Evolutionary conservation across 2,797 vertebrate species (phyloP).

Genomic region (Myotis daubentonii): DNA sequence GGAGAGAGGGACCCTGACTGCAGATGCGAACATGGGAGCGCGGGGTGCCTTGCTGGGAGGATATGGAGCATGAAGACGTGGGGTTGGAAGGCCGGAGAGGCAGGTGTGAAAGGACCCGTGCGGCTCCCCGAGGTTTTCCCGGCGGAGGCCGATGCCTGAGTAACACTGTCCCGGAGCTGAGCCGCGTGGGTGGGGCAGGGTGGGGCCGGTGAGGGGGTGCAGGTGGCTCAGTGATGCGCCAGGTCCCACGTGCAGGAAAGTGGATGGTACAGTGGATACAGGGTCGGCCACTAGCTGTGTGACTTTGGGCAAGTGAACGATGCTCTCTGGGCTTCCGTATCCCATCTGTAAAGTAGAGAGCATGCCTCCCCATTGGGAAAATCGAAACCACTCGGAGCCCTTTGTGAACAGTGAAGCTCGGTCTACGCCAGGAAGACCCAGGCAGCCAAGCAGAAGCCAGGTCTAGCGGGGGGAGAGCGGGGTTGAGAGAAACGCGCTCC

Average conservation of each 20-base stretch:
- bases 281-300: background rate
- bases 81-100: background rate
- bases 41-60: background rate
- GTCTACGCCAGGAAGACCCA: too few relatives aligned
- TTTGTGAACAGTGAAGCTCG: background rate
- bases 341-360: background rate
- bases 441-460: fast-evolving
- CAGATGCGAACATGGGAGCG: background rate
- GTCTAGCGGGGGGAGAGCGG: background rate
- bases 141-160: background rate
- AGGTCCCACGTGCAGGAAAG: background rate
- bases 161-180: fast-evolving
- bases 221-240: fast-evolving
- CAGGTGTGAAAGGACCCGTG: fast-evolving
- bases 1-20: background rate
- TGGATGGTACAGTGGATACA: fast-evolving
- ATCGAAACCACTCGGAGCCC: fast-evolving
- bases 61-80: fast-evolving
- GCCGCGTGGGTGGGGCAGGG: background rate
- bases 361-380: background rate
- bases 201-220: background rate
- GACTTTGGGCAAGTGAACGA: background rate
- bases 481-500: background rate
- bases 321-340: background rate
- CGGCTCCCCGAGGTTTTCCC: background rate